Base-by-base conservation (phyloP, 1,140 invertebrate genomes). In the Heliconius melpomene region DNA sequence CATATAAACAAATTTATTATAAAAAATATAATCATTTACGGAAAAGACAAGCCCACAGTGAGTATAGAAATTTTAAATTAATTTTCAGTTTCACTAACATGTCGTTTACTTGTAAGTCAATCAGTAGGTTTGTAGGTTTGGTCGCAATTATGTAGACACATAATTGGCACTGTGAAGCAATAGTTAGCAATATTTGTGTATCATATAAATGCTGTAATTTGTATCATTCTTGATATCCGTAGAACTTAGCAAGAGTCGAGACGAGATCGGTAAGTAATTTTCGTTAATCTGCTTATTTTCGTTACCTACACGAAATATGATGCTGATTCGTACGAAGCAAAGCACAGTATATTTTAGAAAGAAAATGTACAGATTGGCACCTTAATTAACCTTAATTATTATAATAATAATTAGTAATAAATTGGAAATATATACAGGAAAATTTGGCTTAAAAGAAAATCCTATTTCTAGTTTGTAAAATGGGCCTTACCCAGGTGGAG, bases 401-500 rank as follows among this genome's bases (percentile, higher is more conserved):
- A 72, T 72, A n/a, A 38, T 66, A 76, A 1, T 16, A 23, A 60
- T 13, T 26, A 66, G 26, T 36, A 7, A 76, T 66, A n/a, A 76
- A 38, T 66, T 6, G 20, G 7, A 16, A 72, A 75, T 16, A 50
- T 66, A 26, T 66, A 66, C 60, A 66, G 9, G 26, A 16, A 26
- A 13, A 29, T 29, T 3, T 66, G 26, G 5, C 23, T 66, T 26
- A 66, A 66, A 23, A 26, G 60, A 7, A 66, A 66, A 72, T 79
- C 77, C 89, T 90, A 85, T 90, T 95, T 95, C 90, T 95, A 95
- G 94, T 95, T 91, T 91, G 86, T 95, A 88, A 94, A 93, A 87
- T 95, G 94, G 94, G 88, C 89, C 85, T 87, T 94, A 81, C 90
- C 90, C 82, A 90, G 94, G 85, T 95, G 94, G 94, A 92, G 94